Evolutionary conservation across 30 jellyfish, hydroid and myxozoan genomes (phyloP), one percentile per base, ranked within the genome.

Genomic region (Pelagia noctiluca): DNA sequence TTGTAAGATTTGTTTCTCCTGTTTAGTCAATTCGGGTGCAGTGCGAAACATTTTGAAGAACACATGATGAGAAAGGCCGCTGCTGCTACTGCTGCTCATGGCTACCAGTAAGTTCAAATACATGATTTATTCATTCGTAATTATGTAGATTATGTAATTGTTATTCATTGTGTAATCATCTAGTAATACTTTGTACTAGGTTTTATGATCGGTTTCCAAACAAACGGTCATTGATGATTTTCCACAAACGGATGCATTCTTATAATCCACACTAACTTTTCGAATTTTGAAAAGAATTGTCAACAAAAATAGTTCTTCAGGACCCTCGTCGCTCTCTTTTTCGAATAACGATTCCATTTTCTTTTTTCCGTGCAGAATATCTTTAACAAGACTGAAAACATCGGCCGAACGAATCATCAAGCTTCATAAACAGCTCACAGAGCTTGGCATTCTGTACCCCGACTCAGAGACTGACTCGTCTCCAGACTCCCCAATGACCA

Each of bases 1-100:
- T n/a, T n/a, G n/a, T n/a, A n/a, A n/a, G n/a, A n/a, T n/a, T n/a
- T n/a, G n/a, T n/a, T n/a, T n/a, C 50, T 87, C 52, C n/a, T 26
- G 63, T 75, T 31, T 78, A 94, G 99, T 64, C 99, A 94, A 85
- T 94, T 94, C 64, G 99, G 99, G 16, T 94, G 99, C 96, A 94
- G 99, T 84, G 99, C 99, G 4, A 81, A 77, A 54, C 97, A 83
- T 76, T 94, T 94, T 63, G 96, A 89, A 77, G 99, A 94, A 34
- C 96, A 94, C 88, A 94, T 94, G 99, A 82, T 94, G 96, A 71
- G 97, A 54, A 94, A 94, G 75, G 87, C 96, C 3, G 90, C 96
- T 19, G 94, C 92, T 1, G 68, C 95, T 0, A 87, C 93, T 22
- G 87, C 97, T 18, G 49, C 98, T 1, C 60, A 93, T 0, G 98